Conservation (phyloP, 2,888 invertebrate genomes). For the Hipparchia sbordonii region DNA sequence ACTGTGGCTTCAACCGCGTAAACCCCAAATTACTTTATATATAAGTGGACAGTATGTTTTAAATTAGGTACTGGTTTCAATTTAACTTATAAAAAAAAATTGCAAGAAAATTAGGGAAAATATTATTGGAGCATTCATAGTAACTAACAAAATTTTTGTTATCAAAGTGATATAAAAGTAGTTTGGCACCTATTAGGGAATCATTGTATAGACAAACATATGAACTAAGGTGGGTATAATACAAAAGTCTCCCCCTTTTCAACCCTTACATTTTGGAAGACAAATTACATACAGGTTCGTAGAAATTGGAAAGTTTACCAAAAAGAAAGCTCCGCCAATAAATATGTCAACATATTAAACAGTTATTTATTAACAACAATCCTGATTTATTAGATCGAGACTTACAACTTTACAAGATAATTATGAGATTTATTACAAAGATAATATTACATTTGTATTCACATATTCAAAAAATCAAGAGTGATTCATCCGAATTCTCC, state of each 20-base stretch:
- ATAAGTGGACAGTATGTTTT: too few species aligned
- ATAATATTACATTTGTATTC: conserved; percentile 3
- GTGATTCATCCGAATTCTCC: conserved; percentile 9
- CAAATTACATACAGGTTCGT: conserved; percentile 73
- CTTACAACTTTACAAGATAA: conserved; percentile 30
- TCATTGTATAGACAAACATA: not conserved
- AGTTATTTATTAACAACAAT: conserved; percentile 64
- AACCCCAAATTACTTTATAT: too few species aligned
- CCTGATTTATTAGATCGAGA: conserved; percentile 55
- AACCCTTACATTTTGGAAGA: conserved; percentile 54
- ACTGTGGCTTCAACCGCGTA: too few species aligned
- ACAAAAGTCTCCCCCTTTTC: conserved; percentile 16
- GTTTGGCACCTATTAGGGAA: not conserved
- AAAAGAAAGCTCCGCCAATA: conserved; percentile 57
- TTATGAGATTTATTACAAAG: conserved; percentile 28
- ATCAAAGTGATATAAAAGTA: too few species aligned
- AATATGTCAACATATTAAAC: conserved; percentile 59
- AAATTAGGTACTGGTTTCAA: too few species aligned
- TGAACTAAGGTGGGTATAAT: not conserved
- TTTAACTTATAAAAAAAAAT: too few species aligned
- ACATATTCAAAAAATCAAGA: conserved; percentile 1
- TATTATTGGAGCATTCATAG: too few species aligned
- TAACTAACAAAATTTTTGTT: too few species aligned
- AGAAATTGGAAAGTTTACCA: conserved; percentile 61
- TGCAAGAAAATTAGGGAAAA: too few species aligned